Percentiles rank a stretch among this genome's conserved stretches.
Evolutionary conservation across 1,140 invertebrate genomes (phyloP).

Genomic region (Parasteatoda tepidariorum): DNA sequence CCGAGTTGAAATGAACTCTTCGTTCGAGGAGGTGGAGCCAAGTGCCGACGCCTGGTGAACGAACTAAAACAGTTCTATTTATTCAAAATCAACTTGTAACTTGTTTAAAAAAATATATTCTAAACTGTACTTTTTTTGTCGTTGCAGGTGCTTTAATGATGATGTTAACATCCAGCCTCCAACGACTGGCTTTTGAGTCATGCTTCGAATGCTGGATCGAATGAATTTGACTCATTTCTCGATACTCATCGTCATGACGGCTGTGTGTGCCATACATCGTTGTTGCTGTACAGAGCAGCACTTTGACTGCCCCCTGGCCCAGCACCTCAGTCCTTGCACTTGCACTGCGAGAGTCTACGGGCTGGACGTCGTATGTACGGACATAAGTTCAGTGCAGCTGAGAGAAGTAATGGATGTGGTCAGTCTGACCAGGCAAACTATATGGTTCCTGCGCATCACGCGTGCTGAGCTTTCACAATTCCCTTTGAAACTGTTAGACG

Average conservation of each 20-base stretch:
- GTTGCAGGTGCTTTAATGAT: conserved; percentile 37
- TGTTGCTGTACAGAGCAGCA: neutral
- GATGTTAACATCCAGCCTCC: conserved; percentile 42
- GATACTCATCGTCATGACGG: conserved; percentile 34
- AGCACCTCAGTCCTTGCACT: conserved; percentile 76
- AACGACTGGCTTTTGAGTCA: conserved; percentile 43
- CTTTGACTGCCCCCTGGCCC: conserved; percentile 44
- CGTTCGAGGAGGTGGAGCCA: too few species aligned
- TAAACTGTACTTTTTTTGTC: too few species aligned
- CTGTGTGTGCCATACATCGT: conserved; percentile 25
- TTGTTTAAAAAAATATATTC: too few species aligned
- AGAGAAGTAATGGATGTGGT: conserved; percentile 79
- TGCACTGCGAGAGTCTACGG: conserved; percentile 87
- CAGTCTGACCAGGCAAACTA: conserved; percentile 76
- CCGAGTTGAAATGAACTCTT: too few species aligned
- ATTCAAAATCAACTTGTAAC: too few species aligned
- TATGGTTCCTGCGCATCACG: conserved; percentile 86
- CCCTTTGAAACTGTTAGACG: conserved; percentile 85
- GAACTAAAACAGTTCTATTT: too few species aligned
- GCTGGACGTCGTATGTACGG: conserved; percentile 86
- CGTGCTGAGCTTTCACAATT: conserved; percentile 86
- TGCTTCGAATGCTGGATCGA: conserved; percentile 19
- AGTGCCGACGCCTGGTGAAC: too few species aligned
- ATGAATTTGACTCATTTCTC: conserved; percentile 8
- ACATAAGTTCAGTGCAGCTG: conserved; percentile 72